Evolutionary conservation across 2,888 invertebrate species (phyloP).

Genomic region (Pandemis cinnamomeana): DNA sequence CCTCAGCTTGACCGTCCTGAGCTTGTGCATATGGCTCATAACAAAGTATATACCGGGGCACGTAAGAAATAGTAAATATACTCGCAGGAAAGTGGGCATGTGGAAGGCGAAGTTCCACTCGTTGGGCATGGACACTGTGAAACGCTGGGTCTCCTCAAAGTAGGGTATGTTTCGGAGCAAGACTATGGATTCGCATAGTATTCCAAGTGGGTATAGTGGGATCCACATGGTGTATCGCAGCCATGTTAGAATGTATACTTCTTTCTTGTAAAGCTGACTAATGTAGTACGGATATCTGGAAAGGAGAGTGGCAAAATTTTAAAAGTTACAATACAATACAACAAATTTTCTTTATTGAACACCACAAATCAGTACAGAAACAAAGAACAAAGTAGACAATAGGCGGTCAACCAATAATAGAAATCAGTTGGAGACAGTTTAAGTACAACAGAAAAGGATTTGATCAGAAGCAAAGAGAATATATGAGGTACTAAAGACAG

Average conservation of each 20-base stretch:
- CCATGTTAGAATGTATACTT: constrained; percentile 93
- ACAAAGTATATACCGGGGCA: constrained; percentile 91
- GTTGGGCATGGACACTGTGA: constrained; percentile 92
- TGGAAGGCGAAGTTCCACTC: constrained; percentile 93
- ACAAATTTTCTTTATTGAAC: too few species aligned
- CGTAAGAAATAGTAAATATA: constrained; percentile 90
- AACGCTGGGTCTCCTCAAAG: constrained; percentile 92
- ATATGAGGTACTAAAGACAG: too few species aligned
- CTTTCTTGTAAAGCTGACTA: constrained; percentile 89
- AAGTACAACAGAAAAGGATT: too few species aligned
- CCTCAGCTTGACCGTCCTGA: constrained; percentile 87
- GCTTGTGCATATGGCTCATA: constrained; percentile 93
- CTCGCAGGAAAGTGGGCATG: constrained; percentile 90
- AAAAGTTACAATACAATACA: too few species aligned
- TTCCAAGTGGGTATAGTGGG: constrained; percentile 95
- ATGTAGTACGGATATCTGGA: constrained; percentile 97
- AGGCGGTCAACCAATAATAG: too few species aligned
- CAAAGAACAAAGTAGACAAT: too few species aligned
- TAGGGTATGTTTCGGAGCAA: constrained; percentile 93
- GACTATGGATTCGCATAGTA: constrained; percentile 93
- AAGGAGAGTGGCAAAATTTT: constrained; percentile 41
- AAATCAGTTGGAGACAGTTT: too few species aligned
- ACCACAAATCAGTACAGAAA: too few species aligned
- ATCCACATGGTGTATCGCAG: constrained; percentile 97
- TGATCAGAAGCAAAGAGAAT: too few species aligned